Evolutionary conservation across 2,888 invertebrate species (phyloP).

Genomic region (Stenotaenia linearis): DNA sequence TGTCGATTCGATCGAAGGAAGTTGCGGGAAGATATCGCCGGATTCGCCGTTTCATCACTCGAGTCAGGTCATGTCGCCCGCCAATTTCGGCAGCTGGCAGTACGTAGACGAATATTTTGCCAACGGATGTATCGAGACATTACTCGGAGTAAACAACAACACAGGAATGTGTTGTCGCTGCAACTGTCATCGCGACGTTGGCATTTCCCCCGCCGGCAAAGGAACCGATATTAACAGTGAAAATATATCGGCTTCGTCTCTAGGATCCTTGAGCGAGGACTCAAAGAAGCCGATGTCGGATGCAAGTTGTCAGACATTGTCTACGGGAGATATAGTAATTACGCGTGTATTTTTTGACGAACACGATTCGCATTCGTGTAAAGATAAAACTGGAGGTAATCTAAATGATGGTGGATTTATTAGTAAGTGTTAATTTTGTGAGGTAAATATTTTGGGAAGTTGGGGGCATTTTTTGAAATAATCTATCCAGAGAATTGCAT

Average conservation of each 20-base stretch:
- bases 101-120: conserved; percentile 26
- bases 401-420: no score
- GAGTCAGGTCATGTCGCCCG: neutral
- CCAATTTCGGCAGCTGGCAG: neutral
- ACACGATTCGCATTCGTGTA: neutral
- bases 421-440: neutral
- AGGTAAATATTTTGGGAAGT: neutral
- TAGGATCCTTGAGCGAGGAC: neutral
- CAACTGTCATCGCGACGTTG: conserved; percentile 36
- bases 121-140: neutral
- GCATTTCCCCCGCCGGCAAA: neutral
- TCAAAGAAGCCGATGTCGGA: conserved; percentile 46
- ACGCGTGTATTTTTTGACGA: conserved; percentile 47
- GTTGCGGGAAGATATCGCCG: conserved; percentile 28
- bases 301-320: conserved; percentile 70
- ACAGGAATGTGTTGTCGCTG: conserved; percentile 35
- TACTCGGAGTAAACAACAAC: neutral
- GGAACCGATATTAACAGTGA: neutral
- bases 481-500: no score
- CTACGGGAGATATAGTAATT: conserved; percentile 87
- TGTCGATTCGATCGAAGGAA: conserved; percentile 36
- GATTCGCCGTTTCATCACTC: no score
- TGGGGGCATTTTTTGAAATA: neutral
- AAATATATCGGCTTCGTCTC: neutral
- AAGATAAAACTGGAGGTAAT: neutral